Evolutionary conservation across 2,888 invertebrate genomes (phyloP).

Genomic region (Mesorhabditis spiculigera): DNA sequence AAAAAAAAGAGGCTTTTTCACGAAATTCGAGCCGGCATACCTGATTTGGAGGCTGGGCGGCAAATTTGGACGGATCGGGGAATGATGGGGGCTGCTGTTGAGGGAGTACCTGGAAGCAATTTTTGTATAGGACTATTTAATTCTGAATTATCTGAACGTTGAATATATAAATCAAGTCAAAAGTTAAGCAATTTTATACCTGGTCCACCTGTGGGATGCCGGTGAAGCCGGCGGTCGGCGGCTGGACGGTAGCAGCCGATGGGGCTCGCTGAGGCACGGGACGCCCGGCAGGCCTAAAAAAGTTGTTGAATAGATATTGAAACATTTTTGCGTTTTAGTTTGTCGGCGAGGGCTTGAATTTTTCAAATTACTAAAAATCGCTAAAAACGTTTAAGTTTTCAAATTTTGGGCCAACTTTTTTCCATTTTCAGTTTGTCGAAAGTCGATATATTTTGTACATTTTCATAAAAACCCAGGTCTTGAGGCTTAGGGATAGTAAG

Average conservation of each 20-base stretch:
- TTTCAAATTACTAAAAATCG: too few species aligned
- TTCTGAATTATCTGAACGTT: too few species aligned
- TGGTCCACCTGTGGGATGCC: slow-evolving; percentile 50
- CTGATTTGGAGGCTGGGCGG: slow-evolving; percentile 7
- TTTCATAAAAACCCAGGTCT: too few species aligned
- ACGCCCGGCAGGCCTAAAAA: not conserved
- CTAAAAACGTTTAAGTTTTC: too few species aligned
- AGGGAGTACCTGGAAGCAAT: not conserved
- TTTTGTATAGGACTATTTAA: not conserved
- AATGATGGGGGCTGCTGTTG: slow-evolving; percentile 25
- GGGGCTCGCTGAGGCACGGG: slow-evolving; percentile 1
- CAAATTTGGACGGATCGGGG: slow-evolving; percentile 52
- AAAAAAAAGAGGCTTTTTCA: not conserved
- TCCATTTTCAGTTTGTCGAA: too few species aligned
- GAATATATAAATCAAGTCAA: too few species aligned
- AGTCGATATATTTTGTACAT: too few species aligned
- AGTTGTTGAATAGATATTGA: too few species aligned
- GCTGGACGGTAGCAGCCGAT: slow-evolving; percentile 4
- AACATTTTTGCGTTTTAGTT: too few species aligned
- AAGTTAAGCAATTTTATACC: slow-evolving; percentile 12
- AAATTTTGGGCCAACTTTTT: too few species aligned
- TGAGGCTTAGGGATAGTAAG: too few species aligned
- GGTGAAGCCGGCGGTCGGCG: slow-evolving; percentile 31
- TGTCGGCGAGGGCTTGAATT: too few species aligned
- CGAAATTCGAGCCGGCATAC: not conserved